Percentiles rank a stretch among this genome's conserved stretches.
Conservation (phyloP, 2,797 vertebrate species). For the Champsocephalus esox region DNA sequence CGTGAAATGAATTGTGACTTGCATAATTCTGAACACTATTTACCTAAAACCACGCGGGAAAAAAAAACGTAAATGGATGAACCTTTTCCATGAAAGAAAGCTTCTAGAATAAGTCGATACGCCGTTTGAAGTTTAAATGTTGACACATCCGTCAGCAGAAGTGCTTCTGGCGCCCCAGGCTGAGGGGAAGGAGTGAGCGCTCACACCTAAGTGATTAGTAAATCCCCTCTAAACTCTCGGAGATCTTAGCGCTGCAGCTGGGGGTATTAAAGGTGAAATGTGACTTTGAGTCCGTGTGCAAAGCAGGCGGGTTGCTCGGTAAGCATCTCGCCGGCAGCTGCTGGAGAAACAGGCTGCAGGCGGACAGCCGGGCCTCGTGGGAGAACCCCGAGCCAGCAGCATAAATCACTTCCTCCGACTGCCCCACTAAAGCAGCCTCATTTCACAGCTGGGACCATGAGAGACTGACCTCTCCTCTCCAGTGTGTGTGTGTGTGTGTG, state of each 20-base stretch:
- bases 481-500: slow-evolving; percentile 21
- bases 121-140: not conserved
- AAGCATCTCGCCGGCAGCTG: slow-evolving; percentile 71
- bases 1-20: too few species aligned
- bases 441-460: slow-evolving; percentile 67
- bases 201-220: not conserved
- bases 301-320: slow-evolving; percentile 44
- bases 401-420: slow-evolving; percentile 76
- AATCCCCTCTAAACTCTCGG: slow-evolving; percentile 18
- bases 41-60: not conserved
- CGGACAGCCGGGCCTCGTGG: slow-evolving; percentile 69
- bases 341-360: slow-evolving; percentile 68
- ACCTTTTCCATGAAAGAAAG: too few species aligned
- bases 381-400: slow-evolving; percentile 55
- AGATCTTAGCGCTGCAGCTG: slow-evolving; percentile 35
- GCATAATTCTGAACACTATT: too few species aligned
- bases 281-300: slow-evolving; percentile 61
- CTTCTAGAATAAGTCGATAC: not conserved
- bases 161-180: not conserved
- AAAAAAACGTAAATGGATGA: not conserved
- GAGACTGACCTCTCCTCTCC: slow-evolving; percentile 61
- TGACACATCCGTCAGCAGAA: not conserved
- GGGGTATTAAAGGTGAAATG: slow-evolving; percentile 50
- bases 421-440: slow-evolving; percentile 70
- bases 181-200: not conserved